Base-by-base conservation (phyloP, 2,888 invertebrate genomes). In the Lapara coniferarum region DNA sequence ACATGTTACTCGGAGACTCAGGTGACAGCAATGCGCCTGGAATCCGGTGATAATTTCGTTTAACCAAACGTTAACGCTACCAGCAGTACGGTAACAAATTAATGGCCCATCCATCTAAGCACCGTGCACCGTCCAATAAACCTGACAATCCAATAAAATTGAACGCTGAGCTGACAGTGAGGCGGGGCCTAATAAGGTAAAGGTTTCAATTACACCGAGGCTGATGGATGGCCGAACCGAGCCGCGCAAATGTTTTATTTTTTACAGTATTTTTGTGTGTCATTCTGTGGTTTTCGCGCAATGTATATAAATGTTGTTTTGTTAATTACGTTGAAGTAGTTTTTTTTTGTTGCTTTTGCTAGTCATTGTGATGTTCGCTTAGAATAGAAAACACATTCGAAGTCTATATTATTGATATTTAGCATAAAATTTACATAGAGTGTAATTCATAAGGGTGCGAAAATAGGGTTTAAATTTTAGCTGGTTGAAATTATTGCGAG, bases 71-170 rank as follows among this genome's bases (percentile, higher is more conserved):
- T 73, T 71, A 71, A 73, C 75, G 71, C 71, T 73, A 71, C 77
- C 78, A 67, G 82, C 83, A 81, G 82, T 82, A 75, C 74, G 74
- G 76, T 76, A 80, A 81, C 83, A 79, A 79, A 81, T 82, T 83
- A 84, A 84, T 83, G 78, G 80, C 70, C 83, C 75, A 80, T 80
- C 79, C 76, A 75, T 81, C 70, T 55, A 68, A 55, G 49, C 66
- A 56, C 19, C 79, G 75, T 70, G 74, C 75, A 78, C 74, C 74
- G 77, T 76, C 77, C 79, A 79, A 81, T 82, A 80, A 77, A 73
- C 71, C 75, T 75, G 79, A 78, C 81, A 75, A 77, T 76, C 80
- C 78, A 81, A 85, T 84, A 84, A 80, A 82, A 77, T 75, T 73
- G 78, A 74, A 77, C 76, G 80, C 79, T 74, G 72, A 79, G 72